Evolutionary conservation across 2,113 vertebrate species (phyloP).

Genomic region (Erinaceus europaeus): DNA sequence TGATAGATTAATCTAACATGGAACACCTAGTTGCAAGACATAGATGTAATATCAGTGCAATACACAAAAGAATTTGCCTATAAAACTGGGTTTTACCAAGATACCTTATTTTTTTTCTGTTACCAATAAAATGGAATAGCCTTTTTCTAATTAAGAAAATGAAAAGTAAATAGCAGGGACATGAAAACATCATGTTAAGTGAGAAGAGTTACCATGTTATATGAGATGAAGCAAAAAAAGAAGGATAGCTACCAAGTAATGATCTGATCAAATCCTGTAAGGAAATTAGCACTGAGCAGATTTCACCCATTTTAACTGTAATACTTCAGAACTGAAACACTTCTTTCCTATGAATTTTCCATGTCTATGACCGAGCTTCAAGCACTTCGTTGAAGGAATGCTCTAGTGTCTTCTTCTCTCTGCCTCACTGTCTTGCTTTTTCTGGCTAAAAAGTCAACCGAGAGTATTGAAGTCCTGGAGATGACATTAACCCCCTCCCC

Average conservation of each 20-base stretch:
- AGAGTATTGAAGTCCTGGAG: too few species aligned
- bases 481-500: too few species aligned
- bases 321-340: not conserved
- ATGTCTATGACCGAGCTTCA: too few species aligned
- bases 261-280: not conserved
- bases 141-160: constrained; percentile 24
- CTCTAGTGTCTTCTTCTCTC: too few species aligned
- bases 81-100: not conserved
- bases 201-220: too few species aligned
- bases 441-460: too few species aligned
- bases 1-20: not conserved
- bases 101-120: not conserved
- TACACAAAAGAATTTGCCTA: not conserved
- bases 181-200: too few species aligned
- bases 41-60: not conserved
- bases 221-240: too few species aligned
- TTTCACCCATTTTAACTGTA: not conserved
- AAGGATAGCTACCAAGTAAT: too few species aligned
- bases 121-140: not conserved
- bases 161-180: too few species aligned
- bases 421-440: too few species aligned
- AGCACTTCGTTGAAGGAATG: too few species aligned
- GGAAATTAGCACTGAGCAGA: not conserved
- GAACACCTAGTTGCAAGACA: not conserved
- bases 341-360: not conserved